Conservation (phyloP, 2,113 vertebrate species). For the Steatornis caripensis region DNA sequence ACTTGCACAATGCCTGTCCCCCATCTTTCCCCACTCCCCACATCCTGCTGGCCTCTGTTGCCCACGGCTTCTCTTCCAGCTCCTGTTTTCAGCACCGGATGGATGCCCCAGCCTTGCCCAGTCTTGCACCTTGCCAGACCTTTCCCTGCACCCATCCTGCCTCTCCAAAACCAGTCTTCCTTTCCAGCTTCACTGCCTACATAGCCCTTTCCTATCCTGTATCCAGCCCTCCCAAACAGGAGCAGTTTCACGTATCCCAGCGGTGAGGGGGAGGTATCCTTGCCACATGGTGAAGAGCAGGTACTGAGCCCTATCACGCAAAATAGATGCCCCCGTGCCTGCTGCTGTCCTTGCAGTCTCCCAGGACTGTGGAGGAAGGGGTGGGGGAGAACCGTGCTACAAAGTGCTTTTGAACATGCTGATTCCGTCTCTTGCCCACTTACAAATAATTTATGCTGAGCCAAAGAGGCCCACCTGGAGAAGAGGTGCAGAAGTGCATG, state of each 20-base stretch:
- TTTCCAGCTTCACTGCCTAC: not conserved
- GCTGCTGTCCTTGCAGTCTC: not conserved
- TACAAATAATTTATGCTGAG: not conserved
- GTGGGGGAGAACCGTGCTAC: not conserved
- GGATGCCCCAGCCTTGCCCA: not conserved
- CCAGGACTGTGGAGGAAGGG: not conserved
- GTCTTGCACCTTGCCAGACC: not conserved
- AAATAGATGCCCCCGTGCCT: not conserved
- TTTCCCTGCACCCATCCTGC: not conserved
- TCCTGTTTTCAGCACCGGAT: fast-evolving
- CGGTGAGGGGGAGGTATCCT: fast-evolving
- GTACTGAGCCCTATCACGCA: not conserved
- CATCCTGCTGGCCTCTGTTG: not conserved
- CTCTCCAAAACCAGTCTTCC: not conserved
- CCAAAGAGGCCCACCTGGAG: not conserved
- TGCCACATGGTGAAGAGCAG: fast-evolving
- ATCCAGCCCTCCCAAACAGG: not conserved
- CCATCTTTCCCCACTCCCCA: not conserved
- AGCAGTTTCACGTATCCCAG: fast-evolving
- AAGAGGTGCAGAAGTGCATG: not conserved
- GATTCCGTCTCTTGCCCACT: not conserved
- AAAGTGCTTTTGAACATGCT: not conserved
- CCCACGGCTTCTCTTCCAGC: not conserved
- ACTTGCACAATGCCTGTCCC: not conserved
- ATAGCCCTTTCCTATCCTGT: not conserved